Evolutionary conservation across 2,797 vertebrate genomes (phyloP).

Genomic region (Sebastolobus altivelis): DNA sequence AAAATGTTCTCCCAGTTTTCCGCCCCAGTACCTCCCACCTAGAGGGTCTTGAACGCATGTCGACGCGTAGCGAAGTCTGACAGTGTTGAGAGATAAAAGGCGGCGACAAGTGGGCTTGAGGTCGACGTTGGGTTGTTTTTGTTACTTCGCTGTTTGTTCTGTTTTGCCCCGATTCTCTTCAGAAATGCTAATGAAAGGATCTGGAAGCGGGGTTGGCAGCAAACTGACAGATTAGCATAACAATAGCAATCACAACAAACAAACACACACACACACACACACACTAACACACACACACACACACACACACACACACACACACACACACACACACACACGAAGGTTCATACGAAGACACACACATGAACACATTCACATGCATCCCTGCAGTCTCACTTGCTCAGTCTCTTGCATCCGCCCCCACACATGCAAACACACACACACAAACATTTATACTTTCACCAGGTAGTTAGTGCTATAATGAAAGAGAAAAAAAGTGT

Average conservation of each 20-base stretch:
- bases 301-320: too few species aligned
- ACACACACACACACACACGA: conserved; percentile 5
- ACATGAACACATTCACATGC: conserved; percentile 7
- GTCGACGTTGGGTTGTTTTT: conserved; percentile 57
- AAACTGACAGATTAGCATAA: conserved; percentile 74
- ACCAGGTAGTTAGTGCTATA: conserved; percentile 27
- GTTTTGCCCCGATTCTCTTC: conserved; percentile 71
- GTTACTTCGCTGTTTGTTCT: conserved; percentile 61
- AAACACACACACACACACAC: not conserved
- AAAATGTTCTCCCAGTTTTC: conserved; percentile 44
- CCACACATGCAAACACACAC: not conserved
- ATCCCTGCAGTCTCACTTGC: conserved; percentile 4
- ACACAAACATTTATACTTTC: conserved; percentile 2
- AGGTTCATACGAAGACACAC: conserved; percentile 13
- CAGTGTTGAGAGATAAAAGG: conserved; percentile 66
- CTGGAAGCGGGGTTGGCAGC: conserved; percentile 54
- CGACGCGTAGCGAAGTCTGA: conserved; percentile 42
- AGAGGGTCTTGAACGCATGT: conserved; percentile 25
- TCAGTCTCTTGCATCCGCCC: conserved; percentile 24
- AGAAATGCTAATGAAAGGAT: conserved; percentile 77
- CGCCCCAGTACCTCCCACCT: conserved; percentile 60
- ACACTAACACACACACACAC: not conserved
- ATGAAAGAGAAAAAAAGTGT: not conserved
- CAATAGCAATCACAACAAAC: conserved; percentile 62
- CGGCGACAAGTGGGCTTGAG: conserved; percentile 51